Base-by-base conservation (phyloP, 2,888 invertebrate genomes). In the Melanostoma mellinum region DNA sequence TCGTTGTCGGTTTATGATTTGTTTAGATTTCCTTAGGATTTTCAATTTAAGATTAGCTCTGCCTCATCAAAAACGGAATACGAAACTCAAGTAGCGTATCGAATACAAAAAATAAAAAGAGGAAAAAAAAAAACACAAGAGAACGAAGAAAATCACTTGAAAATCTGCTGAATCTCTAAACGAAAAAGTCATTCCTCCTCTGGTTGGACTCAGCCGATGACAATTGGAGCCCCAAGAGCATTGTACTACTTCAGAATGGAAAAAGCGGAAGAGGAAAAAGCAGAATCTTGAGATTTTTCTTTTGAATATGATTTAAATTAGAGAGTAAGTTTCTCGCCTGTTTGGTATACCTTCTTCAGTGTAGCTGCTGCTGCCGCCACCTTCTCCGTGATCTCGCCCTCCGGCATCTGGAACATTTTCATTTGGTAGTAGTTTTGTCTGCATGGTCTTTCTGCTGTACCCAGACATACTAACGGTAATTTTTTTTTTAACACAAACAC, bases 341-440 rank as follows among this genome's bases (percentile, higher is more conserved):
- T 40, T 46, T 10, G 6, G 3, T 55, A 20, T 72, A 82, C 73
- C 78, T 78, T 78, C 63, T 61, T 63, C 71, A 42, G 35, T 46
- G 48, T 36, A 42, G 58, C 35, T 35, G 33, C 38, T 32, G 46
- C 20, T 33, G 60, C 35, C 42, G 8, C 32, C 50, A 50, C 53
- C 8, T 40, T 40, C 60, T 36, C n/a, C 30, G 6, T 32, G 4
- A 5, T 63, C 50, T 30, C n/a, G 61, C 30, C 69, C 56, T 0
- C 6, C 56, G 46, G 68, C 69, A 73, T 73, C 73, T 60, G 68
- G 44, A 42, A 78, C 30, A 33, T 42, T 78, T 78, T 78, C 82
- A 69, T 73, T 82, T 73, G 73, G 65, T 44, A 82, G 78, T 82
- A 78, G 73, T 78, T 82, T 82, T 69, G 78, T 78, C 73, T 74